A percentile compares a stretch with the other conserved stretches of the same genome.
These are phyloP conservation scores for Leptothorax acervorum DNA, from an alignment of 2,888 invertebrate genomes.

Conservation along the genomic window DNA sequence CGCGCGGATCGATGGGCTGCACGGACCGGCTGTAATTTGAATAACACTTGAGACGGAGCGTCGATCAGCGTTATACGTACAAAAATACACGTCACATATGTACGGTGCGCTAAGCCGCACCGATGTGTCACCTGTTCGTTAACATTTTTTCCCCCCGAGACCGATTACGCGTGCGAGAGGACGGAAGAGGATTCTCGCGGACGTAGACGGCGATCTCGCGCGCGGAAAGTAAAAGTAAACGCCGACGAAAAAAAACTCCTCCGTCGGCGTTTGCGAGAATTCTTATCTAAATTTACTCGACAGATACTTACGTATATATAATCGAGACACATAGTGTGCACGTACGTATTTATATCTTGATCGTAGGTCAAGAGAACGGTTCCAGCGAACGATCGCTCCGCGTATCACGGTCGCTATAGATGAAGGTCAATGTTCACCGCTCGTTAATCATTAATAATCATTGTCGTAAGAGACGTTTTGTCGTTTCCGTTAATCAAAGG, in stretches of 20 bases:
- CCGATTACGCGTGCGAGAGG: not conserved
- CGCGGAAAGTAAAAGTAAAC: not conserved
- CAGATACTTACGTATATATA: not conserved
- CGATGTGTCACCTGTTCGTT: not conserved
- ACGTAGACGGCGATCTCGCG: not conserved
- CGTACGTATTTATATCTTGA: not conserved
- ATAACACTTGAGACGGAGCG: slow-evolving; percentile 23
- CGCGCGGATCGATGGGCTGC: not conserved
- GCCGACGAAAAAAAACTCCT: not conserved
- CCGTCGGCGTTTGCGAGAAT: not conserved
- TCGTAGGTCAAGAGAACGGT: not conserved
- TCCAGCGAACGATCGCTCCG: not conserved
- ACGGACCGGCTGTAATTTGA: slow-evolving; percentile 2
- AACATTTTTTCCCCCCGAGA: not conserved
- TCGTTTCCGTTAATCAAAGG: not conserved
- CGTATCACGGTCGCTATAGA: not conserved
- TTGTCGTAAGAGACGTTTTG: not conserved
- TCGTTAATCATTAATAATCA: slow-evolving; percentile 17
- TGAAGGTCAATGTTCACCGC: not conserved
- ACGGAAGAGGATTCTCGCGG: not conserved
- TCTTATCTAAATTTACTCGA: slow-evolving; percentile 1
- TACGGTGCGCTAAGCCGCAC: not conserved
- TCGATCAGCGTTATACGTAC: not conserved
- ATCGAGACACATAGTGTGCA: not conserved
- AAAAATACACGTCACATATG: not conserved